Conservation (phyloP, 2,113 vertebrate species). For the Heteronetta atricapilla region DNA sequence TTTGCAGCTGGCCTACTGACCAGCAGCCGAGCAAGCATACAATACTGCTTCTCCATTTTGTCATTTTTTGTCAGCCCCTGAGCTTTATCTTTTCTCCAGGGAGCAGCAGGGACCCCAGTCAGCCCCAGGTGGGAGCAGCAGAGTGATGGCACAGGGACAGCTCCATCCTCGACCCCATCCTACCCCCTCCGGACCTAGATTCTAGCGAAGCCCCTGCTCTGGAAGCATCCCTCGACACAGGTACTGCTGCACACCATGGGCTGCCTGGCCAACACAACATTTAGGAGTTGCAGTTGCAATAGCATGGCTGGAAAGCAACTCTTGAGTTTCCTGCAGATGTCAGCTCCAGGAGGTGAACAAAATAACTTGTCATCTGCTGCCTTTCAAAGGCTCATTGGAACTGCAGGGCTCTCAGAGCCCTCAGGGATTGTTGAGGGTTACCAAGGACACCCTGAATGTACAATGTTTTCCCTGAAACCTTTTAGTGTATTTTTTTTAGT, state of each 20-base stretch:
- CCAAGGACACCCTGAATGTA: background rate
- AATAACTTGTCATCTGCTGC: background rate
- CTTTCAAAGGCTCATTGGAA: background rate
- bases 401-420: background rate
- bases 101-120: constrained; percentile 37
- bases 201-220: constrained; percentile 23
- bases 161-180: constrained; percentile 13
- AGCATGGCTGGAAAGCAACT: background rate
- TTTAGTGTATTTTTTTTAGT: background rate
- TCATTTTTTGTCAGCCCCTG: background rate
- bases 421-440: background rate
- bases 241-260: background rate
- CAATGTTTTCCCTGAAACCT: background rate
- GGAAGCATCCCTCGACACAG: background rate
- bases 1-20: background rate
- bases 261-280: background rate
- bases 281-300: background rate
- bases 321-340: background rate
- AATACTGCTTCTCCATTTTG: background rate
- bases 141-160: constrained; percentile 26
- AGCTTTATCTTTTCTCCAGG: constrained; percentile 56
- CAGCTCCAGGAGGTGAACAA: background rate
- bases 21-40: background rate
- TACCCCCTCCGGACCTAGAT: background rate
- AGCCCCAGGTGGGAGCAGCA: constrained; percentile 45